Base-by-base conservation (phyloP, 2,888 invertebrate species). In the Cephus rjabovi region DNA sequence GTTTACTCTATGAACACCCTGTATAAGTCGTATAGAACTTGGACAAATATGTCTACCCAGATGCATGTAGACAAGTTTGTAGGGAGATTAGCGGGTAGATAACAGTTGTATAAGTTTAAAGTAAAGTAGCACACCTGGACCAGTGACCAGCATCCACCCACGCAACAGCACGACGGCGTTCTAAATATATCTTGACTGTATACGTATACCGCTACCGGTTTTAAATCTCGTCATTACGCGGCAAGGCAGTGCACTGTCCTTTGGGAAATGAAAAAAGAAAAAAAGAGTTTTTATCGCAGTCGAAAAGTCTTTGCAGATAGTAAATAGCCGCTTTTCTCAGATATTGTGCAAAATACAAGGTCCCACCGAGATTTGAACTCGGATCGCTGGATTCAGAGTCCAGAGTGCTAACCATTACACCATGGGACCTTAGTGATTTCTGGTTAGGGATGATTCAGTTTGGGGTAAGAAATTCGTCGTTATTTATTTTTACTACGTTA, bases 171-270 rank as follows among this genome's bases (percentile, higher is more conserved):
- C 83, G 86, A 83, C 84, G 85, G 82, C 82, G 84, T 86, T 86
- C 89, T 89, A 89, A 89, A 87, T 87, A 89, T 89, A 89, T 82
- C 82, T 79, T 79, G 85, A 56, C 84, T 83, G 82, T 86, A 82
- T 84, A 84, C 84, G 83, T 84, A 83, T 56, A 56, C 87, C 86
- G 89, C 89, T 90, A 89, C 90, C 88, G 90, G 89, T 90, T 89
- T 89, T 87, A 87, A 88, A 89, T 87, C 87, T 71, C 34, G 71
- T 31, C 34, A 71, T 71, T 71, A 71, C 71, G 71, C 12, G 71
- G 71, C 9, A 71, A 71, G 33, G 33, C 31, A 9, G 30, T 40
- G 68, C 68, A 35, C 40, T 68, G 23, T 69, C 68, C 68, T 40
- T 73, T 35, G 31, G 34, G 6, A 73, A 56, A 35, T 71, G 37